These are phyloP conservation scores for Caenorhabditis macrosperma DNA, from an alignment of 2,888 invertebrate genomes.

Conservation along the genomic window DNA sequence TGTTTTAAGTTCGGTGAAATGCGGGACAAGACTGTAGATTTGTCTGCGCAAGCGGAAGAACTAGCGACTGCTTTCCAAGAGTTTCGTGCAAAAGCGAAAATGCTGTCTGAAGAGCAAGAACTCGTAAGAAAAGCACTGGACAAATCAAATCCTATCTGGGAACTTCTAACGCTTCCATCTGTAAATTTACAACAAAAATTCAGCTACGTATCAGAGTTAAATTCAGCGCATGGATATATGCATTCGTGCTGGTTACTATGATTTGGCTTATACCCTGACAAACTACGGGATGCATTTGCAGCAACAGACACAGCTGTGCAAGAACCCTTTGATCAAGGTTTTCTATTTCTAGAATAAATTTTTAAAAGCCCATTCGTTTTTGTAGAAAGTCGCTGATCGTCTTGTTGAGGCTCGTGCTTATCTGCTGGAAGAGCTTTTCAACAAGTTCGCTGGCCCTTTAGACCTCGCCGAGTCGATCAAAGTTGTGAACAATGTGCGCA, in stretches of 20 bases:
- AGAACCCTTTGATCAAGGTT: constrained; percentile 62
- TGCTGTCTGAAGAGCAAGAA: constrained; percentile 66
- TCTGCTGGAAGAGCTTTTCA: constrained; percentile 78
- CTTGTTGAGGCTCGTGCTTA: constrained; percentile 77
- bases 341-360: not conserved
- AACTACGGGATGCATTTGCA: constrained; percentile 76
- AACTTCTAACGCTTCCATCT: constrained; percentile 72
- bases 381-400: constrained; percentile 73
- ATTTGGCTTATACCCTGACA: constrained; percentile 78
- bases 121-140: constrained; percentile 66
- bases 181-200: constrained; percentile 44
- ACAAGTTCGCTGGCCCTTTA: constrained; percentile 78
- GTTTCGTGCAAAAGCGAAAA: constrained; percentile 67
- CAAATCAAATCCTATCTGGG: constrained; percentile 73
- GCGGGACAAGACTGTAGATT: constrained; percentile 68
- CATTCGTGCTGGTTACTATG: constrained; percentile 78
- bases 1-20: constrained; percentile 78
- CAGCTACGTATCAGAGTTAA: not conserved
- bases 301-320: constrained; percentile 61
- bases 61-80: constrained; percentile 68
- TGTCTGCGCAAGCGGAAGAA: constrained; percentile 68
- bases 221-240: constrained; percentile 79
- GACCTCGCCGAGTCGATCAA: constrained; percentile 77
- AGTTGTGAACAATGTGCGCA: constrained; percentile 78
- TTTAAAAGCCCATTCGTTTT: not conserved